phyloP scores from a whole-genome alignment of 2,113 vertebrate genomes.

The Microcebus ravelobensis region DNA sequence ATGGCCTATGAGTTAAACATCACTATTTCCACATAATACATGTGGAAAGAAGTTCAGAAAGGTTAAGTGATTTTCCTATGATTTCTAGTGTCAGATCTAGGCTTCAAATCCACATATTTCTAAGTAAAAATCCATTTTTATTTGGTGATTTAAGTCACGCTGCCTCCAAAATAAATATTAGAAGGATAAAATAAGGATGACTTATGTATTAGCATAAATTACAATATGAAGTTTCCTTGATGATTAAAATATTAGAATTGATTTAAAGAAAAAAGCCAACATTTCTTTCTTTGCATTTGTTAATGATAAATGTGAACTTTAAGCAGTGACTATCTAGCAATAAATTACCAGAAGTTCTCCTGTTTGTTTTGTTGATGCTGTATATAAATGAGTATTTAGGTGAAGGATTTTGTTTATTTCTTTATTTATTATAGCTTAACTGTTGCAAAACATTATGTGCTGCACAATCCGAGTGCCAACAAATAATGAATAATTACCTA shows the following conservation, averaged over 20 bases:
- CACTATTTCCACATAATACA: background rate
- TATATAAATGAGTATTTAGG: conserved; percentile 9
- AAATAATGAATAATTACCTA: conserved; percentile 61
- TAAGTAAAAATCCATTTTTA: background rate
- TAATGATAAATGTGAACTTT: conserved; percentile 49
- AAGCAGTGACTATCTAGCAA: background rate
- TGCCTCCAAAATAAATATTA: conserved; percentile 16
- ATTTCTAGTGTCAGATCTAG: background rate
- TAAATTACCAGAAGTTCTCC: conserved; percentile 3
- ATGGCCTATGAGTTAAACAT: background rate
- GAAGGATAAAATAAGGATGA: conserved; percentile 5
- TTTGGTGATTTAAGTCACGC: background rate
- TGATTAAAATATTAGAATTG: background rate
- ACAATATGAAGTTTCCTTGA: background rate
- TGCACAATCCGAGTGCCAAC: conserved; percentile 32
- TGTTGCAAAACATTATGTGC: conserved; percentile 41
- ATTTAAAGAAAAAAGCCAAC: conserved; percentile 20
- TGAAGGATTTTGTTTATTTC: conserved; percentile 48
- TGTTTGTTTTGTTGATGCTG: background rate
- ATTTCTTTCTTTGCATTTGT: background rate
- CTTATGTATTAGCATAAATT: background rate
- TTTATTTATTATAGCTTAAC: conserved; percentile 61
- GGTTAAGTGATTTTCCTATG: background rate
- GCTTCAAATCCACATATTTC: background rate
- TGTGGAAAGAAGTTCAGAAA: background rate